Evolutionary conservation across 2,888 invertebrate species (phyloP), one percentile per base, ranked within the genome.

Genomic region (Endotricha flammealis): DNA sequence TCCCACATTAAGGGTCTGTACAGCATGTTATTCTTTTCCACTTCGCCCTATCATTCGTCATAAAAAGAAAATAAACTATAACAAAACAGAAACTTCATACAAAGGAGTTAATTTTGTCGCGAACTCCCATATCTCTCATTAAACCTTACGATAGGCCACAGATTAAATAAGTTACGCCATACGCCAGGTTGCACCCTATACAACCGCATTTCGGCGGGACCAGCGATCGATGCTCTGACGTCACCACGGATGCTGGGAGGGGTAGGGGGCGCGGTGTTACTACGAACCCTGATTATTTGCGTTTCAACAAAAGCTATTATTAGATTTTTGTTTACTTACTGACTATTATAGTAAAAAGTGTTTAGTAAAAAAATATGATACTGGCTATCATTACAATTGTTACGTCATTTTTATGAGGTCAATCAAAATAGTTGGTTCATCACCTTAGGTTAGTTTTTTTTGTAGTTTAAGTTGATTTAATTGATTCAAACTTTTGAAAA

Each of bases 171-270:
- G 32, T 39, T 36, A 38, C 36, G 33, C 17, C 25, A 36, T 36
- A 46, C 51, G 6, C 4, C 20, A 20, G 20, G 20, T 6, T 56
- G 55, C 64, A 65, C 54, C 60, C 54, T 59, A 59, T 60, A 63
- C 58, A 57, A 54, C 59, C 58, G 63, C 62, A 61, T 58, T 73
- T 66, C 54, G 62, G 61, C 58, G 56, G 61, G 60, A 61, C 57
- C 37, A n/a, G 39, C 73, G 83, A 83, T 85, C 85, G 83, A 83
- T 82, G 64, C 61, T 59, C 45, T 83, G 81, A 83, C 83, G 83
- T 83, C 82, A 82, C 66, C 52, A 46, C 50, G 67, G 71, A 70
- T 72, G 73, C 73, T 73, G 75, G 54, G 57, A 52, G 60, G 54
- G 29, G 46, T 44, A 63, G 46, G 36, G 64, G 46, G 36, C 14